Percentiles rank a stretch among this genome's conserved stretches.
Conservation (phyloP, 2,888 invertebrate genomes). For the Choreutis nemorana region DNA sequence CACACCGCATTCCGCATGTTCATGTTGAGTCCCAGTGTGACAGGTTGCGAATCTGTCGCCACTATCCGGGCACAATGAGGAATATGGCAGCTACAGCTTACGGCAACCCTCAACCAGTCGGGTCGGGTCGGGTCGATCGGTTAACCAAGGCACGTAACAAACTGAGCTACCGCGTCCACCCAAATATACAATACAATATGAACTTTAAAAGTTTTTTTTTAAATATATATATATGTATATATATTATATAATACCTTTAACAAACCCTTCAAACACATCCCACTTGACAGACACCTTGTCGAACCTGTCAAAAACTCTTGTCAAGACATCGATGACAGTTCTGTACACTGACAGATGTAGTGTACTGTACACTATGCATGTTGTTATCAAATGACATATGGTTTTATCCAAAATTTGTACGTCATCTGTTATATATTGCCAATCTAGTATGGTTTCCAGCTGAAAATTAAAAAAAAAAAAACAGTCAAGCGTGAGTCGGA, state of each 20-base stretch:
- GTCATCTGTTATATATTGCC: slow-evolving; percentile 13
- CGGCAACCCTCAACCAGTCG: no score
- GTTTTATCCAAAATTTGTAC: slow-evolving; percentile 14
- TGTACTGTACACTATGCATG: slow-evolving; percentile 20
- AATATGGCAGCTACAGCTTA: no score
- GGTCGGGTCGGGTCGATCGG: no score
- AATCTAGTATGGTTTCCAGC: slow-evolving; percentile 21
- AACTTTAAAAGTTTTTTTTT: not conserved
- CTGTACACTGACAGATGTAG: not conserved
- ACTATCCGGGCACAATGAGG: no score
- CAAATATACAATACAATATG: no score
- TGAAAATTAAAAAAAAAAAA: slow-evolving; percentile 11
- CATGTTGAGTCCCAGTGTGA: no score
- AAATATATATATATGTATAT: slow-evolving; percentile 2
- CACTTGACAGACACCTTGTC: slow-evolving; percentile 23
- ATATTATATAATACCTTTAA: no score
- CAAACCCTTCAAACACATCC: slow-evolving; percentile 18
- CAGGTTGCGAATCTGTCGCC: no score
- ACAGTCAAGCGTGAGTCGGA: no score
- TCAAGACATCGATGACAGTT: slow-evolving; percentile 15
- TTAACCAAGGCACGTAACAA: no score
- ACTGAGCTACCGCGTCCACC: no score
- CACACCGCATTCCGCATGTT: no score
- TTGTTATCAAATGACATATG: slow-evolving; percentile 19
- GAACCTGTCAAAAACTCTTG: slow-evolving; percentile 18